These are phyloP conservation scores for Dermatophagoides farinae DNA, from an alignment of 1,140 invertebrate species.

Conservation along the genomic window DNA sequence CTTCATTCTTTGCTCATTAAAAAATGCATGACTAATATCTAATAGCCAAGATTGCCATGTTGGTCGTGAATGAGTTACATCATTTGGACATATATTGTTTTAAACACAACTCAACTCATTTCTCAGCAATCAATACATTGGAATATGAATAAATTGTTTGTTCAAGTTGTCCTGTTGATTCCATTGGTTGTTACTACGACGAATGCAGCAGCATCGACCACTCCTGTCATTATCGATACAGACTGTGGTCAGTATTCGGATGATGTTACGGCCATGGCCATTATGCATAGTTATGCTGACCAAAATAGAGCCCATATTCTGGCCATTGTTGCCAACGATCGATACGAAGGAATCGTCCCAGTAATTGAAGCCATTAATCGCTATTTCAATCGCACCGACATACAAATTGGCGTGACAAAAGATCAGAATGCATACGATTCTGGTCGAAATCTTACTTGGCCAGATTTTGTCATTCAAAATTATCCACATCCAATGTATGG, in stretches of 20 bases:
- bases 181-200: too few relatives aligned
- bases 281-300: background rate
- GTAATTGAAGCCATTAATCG: background rate
- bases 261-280: background rate
- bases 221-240: background rate
- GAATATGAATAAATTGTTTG: too few relatives aligned
- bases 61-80: too few relatives aligned
- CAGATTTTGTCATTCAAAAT: background rate
- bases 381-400: background rate
- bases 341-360: background rate
- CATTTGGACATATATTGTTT: too few relatives aligned
- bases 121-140: too few relatives aligned
- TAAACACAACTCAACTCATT: too few relatives aligned
- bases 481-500: background rate
- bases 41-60: too few relatives aligned
- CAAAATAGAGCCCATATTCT: background rate
- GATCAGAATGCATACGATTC: background rate
- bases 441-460: background rate
- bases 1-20: too few relatives aligned
- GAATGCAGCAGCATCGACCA: too few relatives aligned
- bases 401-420: constrained; percentile 7
- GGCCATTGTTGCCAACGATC: background rate
- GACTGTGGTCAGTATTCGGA: background rate
- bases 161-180: too few relatives aligned
- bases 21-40: too few relatives aligned